phyloP scores from a whole-genome alignment of 1,140 invertebrate genomes.

The Plodia interpunctella region DNA sequence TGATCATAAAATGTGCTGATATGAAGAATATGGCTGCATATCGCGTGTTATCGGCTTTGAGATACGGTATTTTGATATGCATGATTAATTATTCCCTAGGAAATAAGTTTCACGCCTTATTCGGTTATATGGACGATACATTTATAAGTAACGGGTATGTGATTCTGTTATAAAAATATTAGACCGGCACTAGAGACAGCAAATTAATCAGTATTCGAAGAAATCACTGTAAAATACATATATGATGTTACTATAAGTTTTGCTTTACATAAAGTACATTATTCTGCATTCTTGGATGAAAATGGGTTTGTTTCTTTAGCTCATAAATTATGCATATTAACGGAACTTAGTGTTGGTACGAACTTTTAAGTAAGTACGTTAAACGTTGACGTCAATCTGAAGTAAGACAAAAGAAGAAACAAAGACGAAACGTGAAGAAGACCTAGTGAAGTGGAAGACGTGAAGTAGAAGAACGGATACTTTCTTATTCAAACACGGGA shows the following conservation, averaged over 20 bases:
- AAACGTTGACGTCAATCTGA: no score
- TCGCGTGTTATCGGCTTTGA: background rate
- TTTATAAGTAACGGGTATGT: background rate
- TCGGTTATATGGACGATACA: background rate
- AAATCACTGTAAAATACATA: background rate
- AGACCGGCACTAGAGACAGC: background rate
- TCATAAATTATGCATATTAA: no score
- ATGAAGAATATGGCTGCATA: background rate
- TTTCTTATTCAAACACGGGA: background rate
- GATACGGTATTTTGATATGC: slow-evolving; percentile 9
- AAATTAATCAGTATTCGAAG: background rate
- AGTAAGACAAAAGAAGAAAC: no score
- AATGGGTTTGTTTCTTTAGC: no score
- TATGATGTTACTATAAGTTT: no score
- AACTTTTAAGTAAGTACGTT: no score
- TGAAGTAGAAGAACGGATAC: background rate
- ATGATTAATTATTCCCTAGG: slow-evolving; percentile 12
- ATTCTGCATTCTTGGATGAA: background rate
- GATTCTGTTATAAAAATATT: background rate
- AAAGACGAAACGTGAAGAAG: no score
- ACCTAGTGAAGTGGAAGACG: no score
- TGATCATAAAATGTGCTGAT: background rate
- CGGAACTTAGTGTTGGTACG: no score
- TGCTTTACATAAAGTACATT: background rate
- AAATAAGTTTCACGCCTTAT: slow-evolving; percentile 12